Conservation (phyloP, 2,797 vertebrate genomes). For the Hoplostethus atlanticus region DNA sequence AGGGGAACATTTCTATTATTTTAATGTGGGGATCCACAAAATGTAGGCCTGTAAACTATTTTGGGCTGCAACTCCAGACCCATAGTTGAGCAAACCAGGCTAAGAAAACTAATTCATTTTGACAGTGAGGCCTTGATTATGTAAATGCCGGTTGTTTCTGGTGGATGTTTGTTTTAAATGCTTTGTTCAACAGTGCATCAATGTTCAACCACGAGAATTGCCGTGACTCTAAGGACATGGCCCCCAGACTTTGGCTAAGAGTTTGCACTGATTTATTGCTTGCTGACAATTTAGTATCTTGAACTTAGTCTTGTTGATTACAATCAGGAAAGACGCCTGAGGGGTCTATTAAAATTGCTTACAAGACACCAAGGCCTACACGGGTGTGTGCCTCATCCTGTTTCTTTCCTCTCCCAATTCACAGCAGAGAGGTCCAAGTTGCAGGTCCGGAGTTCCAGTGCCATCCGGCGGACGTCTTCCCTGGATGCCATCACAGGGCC, state of each 20-base stretch:
- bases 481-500: conserved; percentile 95
- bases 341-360: conserved; percentile 4
- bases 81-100: neutral
- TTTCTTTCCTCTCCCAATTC: conserved; percentile 59
- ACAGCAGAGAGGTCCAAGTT: conserved; percentile 92
- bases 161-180: neutral
- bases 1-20: conserved; percentile 8
- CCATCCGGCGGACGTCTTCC: conserved; percentile 93
- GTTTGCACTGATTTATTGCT: conserved; percentile 25
- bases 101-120: neutral
- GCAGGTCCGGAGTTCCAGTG: conserved; percentile 88
- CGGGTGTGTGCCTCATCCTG: neutral
- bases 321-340: conserved; percentile 22
- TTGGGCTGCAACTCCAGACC: neutral
- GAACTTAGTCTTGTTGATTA: conserved; percentile 1
- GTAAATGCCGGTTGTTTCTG: neutral
- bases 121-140: neutral
- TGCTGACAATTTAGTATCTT: conserved; percentile 1
- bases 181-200: neutral
- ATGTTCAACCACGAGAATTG: conserved; percentile 7
- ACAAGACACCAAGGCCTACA: neutral
- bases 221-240: neutral
- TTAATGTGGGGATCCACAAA: neutral
- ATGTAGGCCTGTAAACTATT: neutral
- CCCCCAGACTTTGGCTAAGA: neutral